Evolutionary conservation across 1,140 invertebrate genomes (phyloP).

Genomic region (Macrobrachium nipponense): DNA sequence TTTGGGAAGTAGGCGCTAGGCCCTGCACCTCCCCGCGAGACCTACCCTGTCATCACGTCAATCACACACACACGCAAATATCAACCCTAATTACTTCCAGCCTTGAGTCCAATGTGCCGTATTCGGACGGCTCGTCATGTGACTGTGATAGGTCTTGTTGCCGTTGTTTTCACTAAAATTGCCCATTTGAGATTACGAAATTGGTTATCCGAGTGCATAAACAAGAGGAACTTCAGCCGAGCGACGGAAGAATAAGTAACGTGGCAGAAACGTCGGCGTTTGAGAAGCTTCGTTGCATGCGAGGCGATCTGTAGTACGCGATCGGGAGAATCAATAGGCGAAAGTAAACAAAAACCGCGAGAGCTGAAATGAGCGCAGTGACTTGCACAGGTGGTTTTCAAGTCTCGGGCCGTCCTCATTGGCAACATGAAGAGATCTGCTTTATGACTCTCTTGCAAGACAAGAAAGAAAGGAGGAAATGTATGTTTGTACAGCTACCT

Average conservation of each 20-base stretch:
- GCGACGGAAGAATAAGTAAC: background rate
- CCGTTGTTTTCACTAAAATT: conserved; percentile 10
- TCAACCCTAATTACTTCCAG: conserved; percentile 28
- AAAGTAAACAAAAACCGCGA: too few relatives aligned
- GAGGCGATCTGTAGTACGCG: too few relatives aligned
- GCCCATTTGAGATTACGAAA: conserved; percentile 6
- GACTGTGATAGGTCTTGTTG: conserved; percentile 21
- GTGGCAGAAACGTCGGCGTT: too few relatives aligned
- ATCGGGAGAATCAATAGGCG: too few relatives aligned
- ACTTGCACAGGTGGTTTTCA: too few relatives aligned
- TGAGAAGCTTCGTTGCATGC: too few relatives aligned
- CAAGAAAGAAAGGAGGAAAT: too few relatives aligned
- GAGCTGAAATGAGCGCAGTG: too few relatives aligned
- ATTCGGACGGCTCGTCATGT: background rate
- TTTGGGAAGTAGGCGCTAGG: background rate
- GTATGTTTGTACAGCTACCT: too few relatives aligned
- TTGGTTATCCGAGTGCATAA: conserved; percentile 23
- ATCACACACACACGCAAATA: conserved; percentile 39
- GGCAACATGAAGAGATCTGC: too few relatives aligned
- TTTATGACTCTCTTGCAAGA: too few relatives aligned
- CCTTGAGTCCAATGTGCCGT: conserved; percentile 29
- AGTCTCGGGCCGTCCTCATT: too few relatives aligned
- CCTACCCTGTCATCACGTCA: conserved; percentile 40
- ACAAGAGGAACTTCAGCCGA: background rate
- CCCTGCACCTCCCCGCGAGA: background rate